Evolutionary conservation across 2,797 vertebrate species (phyloP).

Genomic region (Remorina albescens): DNA sequence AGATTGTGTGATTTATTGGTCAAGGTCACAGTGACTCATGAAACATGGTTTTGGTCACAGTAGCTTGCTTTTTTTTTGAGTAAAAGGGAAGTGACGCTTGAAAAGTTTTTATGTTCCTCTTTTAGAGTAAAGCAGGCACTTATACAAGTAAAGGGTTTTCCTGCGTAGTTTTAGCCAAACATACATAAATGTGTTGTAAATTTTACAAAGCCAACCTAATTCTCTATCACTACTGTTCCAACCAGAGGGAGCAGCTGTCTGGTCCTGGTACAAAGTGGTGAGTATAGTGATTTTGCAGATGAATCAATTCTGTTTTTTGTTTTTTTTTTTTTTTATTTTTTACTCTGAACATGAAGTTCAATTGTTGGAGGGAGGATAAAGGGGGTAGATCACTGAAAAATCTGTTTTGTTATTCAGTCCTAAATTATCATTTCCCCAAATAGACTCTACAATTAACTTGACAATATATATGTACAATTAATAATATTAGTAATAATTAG

Average conservation of each 20-base stretch:
- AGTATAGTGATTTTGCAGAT: slow-evolving; percentile 38
- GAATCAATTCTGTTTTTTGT: slow-evolving; percentile 7
- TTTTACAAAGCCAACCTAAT: neutral
- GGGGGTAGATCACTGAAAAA: neutral
- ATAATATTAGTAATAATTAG: too few species aligned
- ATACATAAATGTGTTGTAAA: neutral
- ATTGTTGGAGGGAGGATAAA: neutral
- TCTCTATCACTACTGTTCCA: neutral
- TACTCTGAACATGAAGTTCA: neutral
- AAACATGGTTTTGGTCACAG: too few species aligned
- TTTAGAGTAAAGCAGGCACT: fast-evolving
- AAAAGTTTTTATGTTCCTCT: neutral
- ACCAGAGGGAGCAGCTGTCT: slow-evolving; percentile 6
- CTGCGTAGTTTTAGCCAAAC: neutral
- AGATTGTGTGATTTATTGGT: too few species aligned
- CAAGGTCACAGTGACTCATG: too few species aligned
- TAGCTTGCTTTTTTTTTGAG: too few species aligned
- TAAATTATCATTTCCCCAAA: too few species aligned
- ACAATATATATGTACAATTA: neutral
- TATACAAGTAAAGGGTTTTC: neutral
- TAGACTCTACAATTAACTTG: too few species aligned
- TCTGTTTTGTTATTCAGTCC: neutral
- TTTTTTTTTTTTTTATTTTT: too few species aligned
- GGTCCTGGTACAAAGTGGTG: slow-evolving; percentile 17
- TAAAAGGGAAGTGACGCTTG: neutral